These are phyloP conservation scores for Orchestia grillus DNA, from an alignment of 1,140 invertebrate genomes.

Conservation along the genomic window DNA sequence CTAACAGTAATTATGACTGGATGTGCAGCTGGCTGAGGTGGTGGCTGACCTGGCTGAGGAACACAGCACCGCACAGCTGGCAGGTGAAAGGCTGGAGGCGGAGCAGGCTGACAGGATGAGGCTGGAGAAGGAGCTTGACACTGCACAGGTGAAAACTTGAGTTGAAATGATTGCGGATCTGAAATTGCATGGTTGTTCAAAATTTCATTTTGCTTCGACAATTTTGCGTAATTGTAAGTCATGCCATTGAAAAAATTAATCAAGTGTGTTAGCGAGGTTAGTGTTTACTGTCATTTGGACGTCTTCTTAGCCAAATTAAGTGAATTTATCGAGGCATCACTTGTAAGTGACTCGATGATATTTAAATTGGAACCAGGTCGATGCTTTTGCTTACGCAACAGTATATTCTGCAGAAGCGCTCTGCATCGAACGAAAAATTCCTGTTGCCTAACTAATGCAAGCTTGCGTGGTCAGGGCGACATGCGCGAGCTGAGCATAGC, in stretches of 20 bases:
- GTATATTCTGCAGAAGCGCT: neutral
- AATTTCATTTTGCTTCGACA: neutral
- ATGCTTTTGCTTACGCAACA: no score
- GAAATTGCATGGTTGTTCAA: neutral
- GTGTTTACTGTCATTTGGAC: neutral
- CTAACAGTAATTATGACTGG: constrained; percentile 53
- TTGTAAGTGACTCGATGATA: no score
- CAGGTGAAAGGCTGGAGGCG: constrained; percentile 88
- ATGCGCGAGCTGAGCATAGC: constrained; percentile 44
- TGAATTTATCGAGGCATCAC: neutral
- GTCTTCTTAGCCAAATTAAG: neutral
- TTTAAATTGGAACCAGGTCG: no score
- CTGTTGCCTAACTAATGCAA: neutral
- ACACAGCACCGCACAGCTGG: constrained; percentile 87
- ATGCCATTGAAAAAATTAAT: neutral
- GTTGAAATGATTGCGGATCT: neutral
- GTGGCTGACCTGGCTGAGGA: constrained; percentile 92
- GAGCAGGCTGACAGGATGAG: constrained; percentile 83
- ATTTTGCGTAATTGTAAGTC: no score
- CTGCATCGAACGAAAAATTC: neutral
- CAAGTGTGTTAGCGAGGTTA: neutral
- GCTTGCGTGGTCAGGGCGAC: neutral
- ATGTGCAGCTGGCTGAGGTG: constrained; percentile 86
- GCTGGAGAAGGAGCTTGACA: constrained; percentile 72
- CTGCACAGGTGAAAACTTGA: constrained; percentile 59